Percentiles rank a stretch among this genome's conserved stretches.
phyloP scores from a whole-genome alignment of 2,797 vertebrate genomes.

The Rhinichthys osculus region DNA sequence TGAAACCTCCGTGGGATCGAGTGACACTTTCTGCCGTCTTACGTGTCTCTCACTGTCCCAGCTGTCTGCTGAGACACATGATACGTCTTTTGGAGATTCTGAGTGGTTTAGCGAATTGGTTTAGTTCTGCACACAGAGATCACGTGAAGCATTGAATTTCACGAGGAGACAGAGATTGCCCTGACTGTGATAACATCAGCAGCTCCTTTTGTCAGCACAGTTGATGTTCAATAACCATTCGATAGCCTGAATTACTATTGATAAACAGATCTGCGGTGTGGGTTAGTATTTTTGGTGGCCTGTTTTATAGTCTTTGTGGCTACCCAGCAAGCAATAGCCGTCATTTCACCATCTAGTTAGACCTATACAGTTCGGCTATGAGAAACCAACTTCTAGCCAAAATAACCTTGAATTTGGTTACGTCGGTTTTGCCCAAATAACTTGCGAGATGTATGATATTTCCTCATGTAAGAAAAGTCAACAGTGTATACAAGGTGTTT shows the following conservation, averaged over 20 bases:
- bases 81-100: constrained; percentile 37
- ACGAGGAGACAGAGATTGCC: constrained; percentile 18
- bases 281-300: constrained; percentile 21
- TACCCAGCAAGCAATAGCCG: no score
- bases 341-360: no score
- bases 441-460: no score
- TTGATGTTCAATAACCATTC: constrained; percentile 37
- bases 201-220: constrained; percentile 13
- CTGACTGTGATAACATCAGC: constrained; percentile 29
- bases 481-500: no score
- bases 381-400: no score
- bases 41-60: constrained; percentile 42
- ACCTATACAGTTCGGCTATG: no score
- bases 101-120: constrained; percentile 15
- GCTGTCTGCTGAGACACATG: constrained; percentile 42
- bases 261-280: constrained; percentile 44
- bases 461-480: no score
- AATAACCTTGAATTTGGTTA: no score
- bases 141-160: constrained; percentile 37
- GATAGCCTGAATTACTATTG: constrained; percentile 54
- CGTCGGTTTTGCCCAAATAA: no score
- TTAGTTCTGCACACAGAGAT: constrained; percentile 19
- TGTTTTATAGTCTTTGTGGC: constrained; percentile 25
- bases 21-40: constrained; percentile 45
- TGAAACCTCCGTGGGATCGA: constrained; percentile 24